A percentile compares a stretch with the other conserved stretches of the same genome.
These are phyloP conservation scores for Spheniscus humboldti DNA, from an alignment of 2,797 vertebrate species.

Conservation along the genomic window DNA sequence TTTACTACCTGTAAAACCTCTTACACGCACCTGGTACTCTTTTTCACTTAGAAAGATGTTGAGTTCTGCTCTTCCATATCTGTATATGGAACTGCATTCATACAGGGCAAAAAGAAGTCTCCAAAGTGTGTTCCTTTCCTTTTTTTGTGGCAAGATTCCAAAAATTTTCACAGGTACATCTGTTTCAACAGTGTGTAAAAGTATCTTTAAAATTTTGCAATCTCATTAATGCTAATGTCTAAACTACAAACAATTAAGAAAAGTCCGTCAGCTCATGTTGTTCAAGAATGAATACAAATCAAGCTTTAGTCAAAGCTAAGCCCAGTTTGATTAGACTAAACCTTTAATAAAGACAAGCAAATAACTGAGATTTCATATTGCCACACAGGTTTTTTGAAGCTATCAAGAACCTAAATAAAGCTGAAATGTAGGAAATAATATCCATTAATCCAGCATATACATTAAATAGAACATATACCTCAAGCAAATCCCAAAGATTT, in stretches of 20 bases:
- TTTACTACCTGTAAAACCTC: not conserved
- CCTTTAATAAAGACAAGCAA: not conserved
- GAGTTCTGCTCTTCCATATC: constrained; percentile 88
- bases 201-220: not conserved
- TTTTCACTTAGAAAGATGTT: constrained; percentile 88
- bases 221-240: not conserved
- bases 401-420: not conserved
- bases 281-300: not conserved
- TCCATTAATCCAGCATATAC: not conserved
- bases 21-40: constrained; percentile 81
- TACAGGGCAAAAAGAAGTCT: constrained; percentile 84
- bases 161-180: constrained; percentile 87
- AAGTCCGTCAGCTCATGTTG: not conserved
- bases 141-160: constrained; percentile 78
- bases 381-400: not conserved
- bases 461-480: not conserved
- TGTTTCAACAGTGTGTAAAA: constrained; percentile 64
- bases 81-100: constrained; percentile 83
- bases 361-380: not conserved
- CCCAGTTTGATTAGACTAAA: not conserved
- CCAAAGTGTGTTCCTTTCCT: constrained; percentile 80
- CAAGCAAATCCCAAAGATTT: not conserved
- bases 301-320: not conserved
- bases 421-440: not conserved
- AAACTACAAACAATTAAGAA: not conserved